A percentile compares a stretch with the other conserved stretches of the same genome.
Conservation (phyloP, 2,888 invertebrate species). For the Eupeodes luniger region DNA sequence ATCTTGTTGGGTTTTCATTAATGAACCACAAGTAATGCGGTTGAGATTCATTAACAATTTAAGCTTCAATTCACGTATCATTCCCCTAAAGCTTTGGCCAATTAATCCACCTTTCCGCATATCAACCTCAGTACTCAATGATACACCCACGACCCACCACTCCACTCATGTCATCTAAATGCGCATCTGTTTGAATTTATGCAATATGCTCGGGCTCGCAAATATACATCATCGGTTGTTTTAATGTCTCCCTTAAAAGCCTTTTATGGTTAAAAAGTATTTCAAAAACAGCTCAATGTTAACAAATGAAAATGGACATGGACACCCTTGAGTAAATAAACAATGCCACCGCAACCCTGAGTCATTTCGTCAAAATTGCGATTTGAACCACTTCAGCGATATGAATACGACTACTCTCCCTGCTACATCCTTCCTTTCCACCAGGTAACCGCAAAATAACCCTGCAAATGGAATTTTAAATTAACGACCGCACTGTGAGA, state of each 20-base stretch:
- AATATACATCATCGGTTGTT: slow-evolving; percentile 35
- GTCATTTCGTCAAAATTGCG: slow-evolving; percentile 69
- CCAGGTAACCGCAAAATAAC: slow-evolving; percentile 73
- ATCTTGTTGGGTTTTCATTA: slow-evolving; percentile 32
- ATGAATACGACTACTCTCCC: not conserved
- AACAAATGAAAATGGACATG: slow-evolving; percentile 57
- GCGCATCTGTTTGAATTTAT: slow-evolving; percentile 37
- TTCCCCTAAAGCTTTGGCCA: slow-evolving; percentile 40
- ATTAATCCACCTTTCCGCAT: slow-evolving; percentile 38
- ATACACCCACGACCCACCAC: not conserved
- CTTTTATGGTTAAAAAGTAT: slow-evolving; percentile 15
- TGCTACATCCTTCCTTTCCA: slow-evolving; percentile 26
- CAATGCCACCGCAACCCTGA: slow-evolving; percentile 65
- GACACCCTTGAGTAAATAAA: slow-evolving; percentile 63
- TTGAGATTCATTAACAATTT: slow-evolving; percentile 59
- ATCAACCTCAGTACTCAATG: slow-evolving; percentile 11
- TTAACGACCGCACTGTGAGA: slow-evolving; percentile 72
- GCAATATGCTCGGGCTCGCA: slow-evolving; percentile 1
- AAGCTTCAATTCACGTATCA: slow-evolving; percentile 50
- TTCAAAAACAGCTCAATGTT: slow-evolving; percentile 41
- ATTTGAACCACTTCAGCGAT: slow-evolving; percentile 37
- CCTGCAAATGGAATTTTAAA: slow-evolving; percentile 76
- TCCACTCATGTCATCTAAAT: slow-evolving; percentile 17
- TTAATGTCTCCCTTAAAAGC: slow-evolving; percentile 21
- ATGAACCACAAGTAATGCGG: slow-evolving; percentile 55